Base-by-base conservation (phyloP, 2,888 invertebrate genomes). In the Nephrocerus scutellatus region DNA sequence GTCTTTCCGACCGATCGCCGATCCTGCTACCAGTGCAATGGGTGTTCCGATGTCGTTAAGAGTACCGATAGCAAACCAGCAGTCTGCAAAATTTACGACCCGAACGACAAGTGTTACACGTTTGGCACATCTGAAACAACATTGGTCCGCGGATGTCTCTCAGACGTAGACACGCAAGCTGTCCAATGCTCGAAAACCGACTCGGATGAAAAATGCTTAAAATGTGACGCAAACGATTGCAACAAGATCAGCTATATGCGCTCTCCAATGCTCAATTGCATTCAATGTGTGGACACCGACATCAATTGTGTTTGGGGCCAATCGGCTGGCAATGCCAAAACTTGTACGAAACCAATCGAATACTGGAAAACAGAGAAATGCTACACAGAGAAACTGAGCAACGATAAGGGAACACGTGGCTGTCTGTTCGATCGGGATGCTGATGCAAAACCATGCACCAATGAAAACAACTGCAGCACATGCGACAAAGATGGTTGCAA, bases 141-240 rank as follows among this genome's bases (percentile, higher is more conserved):
- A 10, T 52, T 56, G 48, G 32, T 25, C 20, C 52, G 60, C 4
- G 59, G 60, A 16, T 60, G 60, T 37, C 28, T 43, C 5, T 56
- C 59, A 1, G 51, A 56, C 33, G 12, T 16, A 4, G 32, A 21
- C 13, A 32, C 31, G 4, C 39, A 37, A 6, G 10, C 2, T 3
- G 36, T 44, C 6, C 46, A 48, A 12, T 60, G 60, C 36, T 15
- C 39, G 6, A 29, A 29, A 4, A 23, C 39, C 12, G 31, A 24
- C 4, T 12, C 18, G 6, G 39, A 41, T 2, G 40, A 35, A 1
- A 47, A 43, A 25, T 60, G 60, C 32, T 12, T 12, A 2, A 30
- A 38, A 21, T 58, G 59, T 34, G 4, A 16, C 1, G 15, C 14
- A 0, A 24, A 46, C 18, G 43, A 42, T 20, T 60, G 60, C 36